Evolutionary conservation across 2,888 invertebrate species (phyloP), one percentile per base, ranked within the genome.

Genomic region (Lepidochitona cinerea): DNA sequence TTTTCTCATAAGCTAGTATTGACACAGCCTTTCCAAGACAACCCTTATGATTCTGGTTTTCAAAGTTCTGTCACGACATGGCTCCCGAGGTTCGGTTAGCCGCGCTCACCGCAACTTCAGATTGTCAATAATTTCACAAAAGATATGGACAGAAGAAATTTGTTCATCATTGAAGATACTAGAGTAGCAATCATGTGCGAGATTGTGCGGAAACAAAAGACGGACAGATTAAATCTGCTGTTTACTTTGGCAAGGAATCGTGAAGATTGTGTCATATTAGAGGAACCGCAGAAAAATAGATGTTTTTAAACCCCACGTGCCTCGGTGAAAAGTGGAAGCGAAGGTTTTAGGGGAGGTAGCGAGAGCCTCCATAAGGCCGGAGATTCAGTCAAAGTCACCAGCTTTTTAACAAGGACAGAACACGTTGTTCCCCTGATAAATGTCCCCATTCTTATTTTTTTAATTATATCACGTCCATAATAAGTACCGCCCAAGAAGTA

Each of bases 231-330:
- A 59, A 59, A 29, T 59, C 59, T 32, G 59, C 29, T 59, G 14
- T 59, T 59, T 59, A 29, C 59, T 59, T 23, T 59, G 26, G 29
- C 59, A 26, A 59, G 59, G 32, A 9, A 59, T 59, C 32, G 59
- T 29, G 32, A 59, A 59, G 59, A 59, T 59, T 59, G 59, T 59
- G 59, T 59, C 59, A 59, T 59, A 26, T 59, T 59, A 59, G 23
- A 29, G 32, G 29, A 59, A 14, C 41, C 9, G 41, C 9, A n/a
- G n/a, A n/a, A n/a, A n/a, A n/a, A n/a, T n/a, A n/a, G n/a, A n/a
- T n/a, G n/a, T n/a, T n/a, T n/a, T n/a, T n/a, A n/a, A n/a, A n/a
- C n/a, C n/a, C n/a, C n/a, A 49, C 49, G 49, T 49, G 49, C 23
- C 49, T 7, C 49, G 2, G 2, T 7, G 4, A 49, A 49, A 49